A percentile compares a stretch with the other conserved stretches of the same genome.
Evolutionary conservation across 2,888 invertebrate genomes (phyloP).

Genomic region (Pycnomerus fuliginosus): DNA sequence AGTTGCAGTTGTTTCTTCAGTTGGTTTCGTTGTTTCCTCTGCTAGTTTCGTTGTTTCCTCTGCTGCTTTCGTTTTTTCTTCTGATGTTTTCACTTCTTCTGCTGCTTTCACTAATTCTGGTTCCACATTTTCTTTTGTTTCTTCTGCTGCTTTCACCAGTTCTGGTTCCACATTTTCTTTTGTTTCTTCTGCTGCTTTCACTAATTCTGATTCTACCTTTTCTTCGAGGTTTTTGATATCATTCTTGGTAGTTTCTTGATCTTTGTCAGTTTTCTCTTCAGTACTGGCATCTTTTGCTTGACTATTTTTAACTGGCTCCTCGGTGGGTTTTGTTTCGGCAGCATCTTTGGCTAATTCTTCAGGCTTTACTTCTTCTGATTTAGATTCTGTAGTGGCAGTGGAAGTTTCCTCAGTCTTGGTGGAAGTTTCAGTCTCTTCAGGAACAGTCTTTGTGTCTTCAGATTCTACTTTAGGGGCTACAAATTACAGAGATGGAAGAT

Average conservation of each 20-base stretch:
- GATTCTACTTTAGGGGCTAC: conserved; percentile 5
- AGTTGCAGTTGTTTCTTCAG: conserved; percentile 15
- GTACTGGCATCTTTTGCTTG: not conserved
- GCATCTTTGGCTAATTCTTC: conserved; percentile 6
- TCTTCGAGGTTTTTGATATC: not conserved
- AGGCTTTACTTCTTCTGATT: conserved; percentile 9
- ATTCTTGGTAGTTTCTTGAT: conserved; percentile 34
- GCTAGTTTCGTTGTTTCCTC: conserved; percentile 5
- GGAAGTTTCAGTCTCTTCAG: conserved; percentile 21
- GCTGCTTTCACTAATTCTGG: conserved; percentile 7
- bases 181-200: conserved; percentile 33
- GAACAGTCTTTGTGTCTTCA: conserved; percentile 16
- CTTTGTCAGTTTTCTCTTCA: conserved; percentile 11
- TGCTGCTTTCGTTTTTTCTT: conserved; percentile 1
- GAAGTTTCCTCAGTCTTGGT: conserved; percentile 17
- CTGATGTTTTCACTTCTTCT: conserved; percentile 5
- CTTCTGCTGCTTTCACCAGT: conserved; percentile 27
- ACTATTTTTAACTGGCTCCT: conserved; percentile 4
- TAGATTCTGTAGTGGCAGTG: conserved; percentile 3
- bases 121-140: conserved; percentile 26
- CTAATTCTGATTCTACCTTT: not conserved
- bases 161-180: conserved; percentile 48
- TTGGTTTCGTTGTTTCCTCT: conserved; percentile 31
- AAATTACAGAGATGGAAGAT: too few relatives aligned
- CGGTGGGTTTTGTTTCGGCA: conserved; percentile 2